These are phyloP conservation scores for Scomberomorus guttatus DNA, from an alignment of 2,797 vertebrate species.

Conservation along the genomic window DNA sequence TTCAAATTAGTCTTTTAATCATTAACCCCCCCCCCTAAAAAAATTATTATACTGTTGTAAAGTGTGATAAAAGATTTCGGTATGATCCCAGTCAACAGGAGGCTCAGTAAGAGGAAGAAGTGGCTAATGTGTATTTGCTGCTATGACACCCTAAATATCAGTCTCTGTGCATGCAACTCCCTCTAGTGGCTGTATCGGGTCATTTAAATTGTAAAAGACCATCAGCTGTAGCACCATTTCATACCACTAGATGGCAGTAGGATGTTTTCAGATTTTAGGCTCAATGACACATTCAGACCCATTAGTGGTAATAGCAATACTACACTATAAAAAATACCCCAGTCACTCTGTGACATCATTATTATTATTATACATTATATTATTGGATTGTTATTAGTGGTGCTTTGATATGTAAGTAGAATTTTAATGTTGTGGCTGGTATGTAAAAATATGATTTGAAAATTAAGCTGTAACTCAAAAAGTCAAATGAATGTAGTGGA, in stretches of 20 bases:
- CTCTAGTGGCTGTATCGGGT: constrained; percentile 25
- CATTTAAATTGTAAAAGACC: neutral
- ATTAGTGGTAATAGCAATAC: neutral
- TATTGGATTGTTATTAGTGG: neutral
- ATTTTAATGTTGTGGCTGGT: neutral
- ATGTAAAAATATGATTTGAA: neutral
- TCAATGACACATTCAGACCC: neutral
- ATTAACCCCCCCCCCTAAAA: too few species aligned
- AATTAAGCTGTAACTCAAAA: neutral
- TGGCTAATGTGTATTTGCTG: neutral
- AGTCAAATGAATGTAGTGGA: neutral
- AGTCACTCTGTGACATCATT: neutral
- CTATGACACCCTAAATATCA: neutral
- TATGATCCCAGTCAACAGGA: neutral
- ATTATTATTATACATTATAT: neutral
- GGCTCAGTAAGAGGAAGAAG: neutral
- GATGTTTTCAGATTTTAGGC: neutral
- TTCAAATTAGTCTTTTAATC: too few species aligned
- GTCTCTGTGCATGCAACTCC: neutral
- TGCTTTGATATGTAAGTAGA: neutral
- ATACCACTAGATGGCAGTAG: constrained; percentile 46
- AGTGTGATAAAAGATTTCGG: neutral
- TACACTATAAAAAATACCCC: neutral
- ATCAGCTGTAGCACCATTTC: neutral
- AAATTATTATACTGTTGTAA: too few species aligned